A percentile compares a stretch with the other conserved stretches of the same genome.
phyloP scores from a whole-genome alignment of 2,888 invertebrate genomes.

The Anarsia innoxiella region DNA sequence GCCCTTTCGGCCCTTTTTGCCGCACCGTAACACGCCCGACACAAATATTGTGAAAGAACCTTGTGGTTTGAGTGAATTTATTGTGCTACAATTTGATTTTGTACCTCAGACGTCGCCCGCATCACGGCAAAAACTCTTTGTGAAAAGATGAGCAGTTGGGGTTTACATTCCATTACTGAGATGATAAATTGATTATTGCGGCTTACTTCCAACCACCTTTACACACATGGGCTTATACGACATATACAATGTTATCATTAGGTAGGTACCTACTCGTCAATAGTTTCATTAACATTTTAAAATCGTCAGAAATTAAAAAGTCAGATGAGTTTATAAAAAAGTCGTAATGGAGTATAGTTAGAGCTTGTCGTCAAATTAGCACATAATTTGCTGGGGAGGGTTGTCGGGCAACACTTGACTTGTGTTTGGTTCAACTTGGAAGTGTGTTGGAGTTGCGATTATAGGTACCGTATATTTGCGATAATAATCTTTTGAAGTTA shows the following conservation, averaged over 20 bases:
- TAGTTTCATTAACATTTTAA: too few species aligned
- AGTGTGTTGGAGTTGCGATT: too few species aligned
- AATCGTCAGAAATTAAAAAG: neutral
- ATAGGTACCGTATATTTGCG: too few species aligned
- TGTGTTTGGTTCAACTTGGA: too few species aligned
- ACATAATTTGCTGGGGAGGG: slow-evolving; percentile 24
- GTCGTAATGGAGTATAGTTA: slow-evolving; percentile 4
- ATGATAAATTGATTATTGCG: slow-evolving; percentile 6
- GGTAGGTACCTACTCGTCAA: too few species aligned
- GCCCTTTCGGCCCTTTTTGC: slow-evolving; percentile 74
- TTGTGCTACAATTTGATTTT: slow-evolving; percentile 62
- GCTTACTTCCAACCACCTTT: too few species aligned
- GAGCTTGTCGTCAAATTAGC: slow-evolving; percentile 25
- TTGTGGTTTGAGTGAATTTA: slow-evolving; percentile 72
- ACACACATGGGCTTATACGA: too few species aligned
- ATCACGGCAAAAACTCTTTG: slow-evolving; percentile 29
- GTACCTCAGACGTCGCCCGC: slow-evolving; percentile 46
- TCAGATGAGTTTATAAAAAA: neutral
- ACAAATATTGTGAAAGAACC: slow-evolving; percentile 74
- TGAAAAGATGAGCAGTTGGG: slow-evolving; percentile 23
- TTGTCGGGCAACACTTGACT: slow-evolving; percentile 18
- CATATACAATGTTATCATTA: too few species aligned
- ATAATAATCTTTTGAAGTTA: too few species aligned
- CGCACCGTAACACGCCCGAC: slow-evolving; percentile 61
- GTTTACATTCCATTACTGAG: slow-evolving; percentile 10